A percentile compares a stretch with the other conserved stretches of the same genome.
Evolutionary conservation across 2,797 vertebrate genomes (phyloP).

Genomic region (Alouatta caraya): DNA sequence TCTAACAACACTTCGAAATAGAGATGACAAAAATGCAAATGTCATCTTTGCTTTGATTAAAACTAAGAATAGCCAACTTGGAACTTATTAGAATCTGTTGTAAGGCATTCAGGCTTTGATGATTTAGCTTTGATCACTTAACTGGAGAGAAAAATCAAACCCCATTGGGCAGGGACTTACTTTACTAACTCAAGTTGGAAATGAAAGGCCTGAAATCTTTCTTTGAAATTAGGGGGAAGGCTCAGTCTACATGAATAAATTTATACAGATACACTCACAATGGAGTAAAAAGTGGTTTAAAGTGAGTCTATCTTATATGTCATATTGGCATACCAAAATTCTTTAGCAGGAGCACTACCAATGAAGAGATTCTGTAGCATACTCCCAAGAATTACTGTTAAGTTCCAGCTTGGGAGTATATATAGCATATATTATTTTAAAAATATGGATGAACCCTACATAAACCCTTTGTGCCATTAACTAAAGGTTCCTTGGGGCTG

Average conservation of each 20-base stretch:
- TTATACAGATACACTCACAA: neutral
- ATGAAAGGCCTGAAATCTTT: neutral
- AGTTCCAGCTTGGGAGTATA: neutral
- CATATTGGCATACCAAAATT: neutral
- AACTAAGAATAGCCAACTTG: conserved; percentile 25
- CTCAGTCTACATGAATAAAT: neutral
- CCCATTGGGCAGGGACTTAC: neutral
- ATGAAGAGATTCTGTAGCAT: neutral
- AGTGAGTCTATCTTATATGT: neutral
- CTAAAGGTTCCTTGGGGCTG: neutral
- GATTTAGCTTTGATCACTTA: conserved; percentile 50
- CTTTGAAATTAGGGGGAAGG: conserved; percentile 46
- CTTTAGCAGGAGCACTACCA: neutral
- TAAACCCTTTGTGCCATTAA: neutral
- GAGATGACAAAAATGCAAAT: conserved; percentile 62
- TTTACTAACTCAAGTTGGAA: conserved; percentile 10
- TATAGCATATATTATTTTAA: neutral
- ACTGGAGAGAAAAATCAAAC: conserved; percentile 50
- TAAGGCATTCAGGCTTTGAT: conserved; percentile 41
- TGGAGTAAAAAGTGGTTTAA: neutral
- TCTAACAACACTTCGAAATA: conserved; percentile 56
- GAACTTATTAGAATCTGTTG: conserved; percentile 29
- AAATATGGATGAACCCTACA: neutral
- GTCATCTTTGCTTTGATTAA: conserved; percentile 49
- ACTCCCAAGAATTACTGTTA: neutral